Evolutionary conservation across 1,140 invertebrate species (phyloP).

Genomic region (Lineus longissimus): DNA sequence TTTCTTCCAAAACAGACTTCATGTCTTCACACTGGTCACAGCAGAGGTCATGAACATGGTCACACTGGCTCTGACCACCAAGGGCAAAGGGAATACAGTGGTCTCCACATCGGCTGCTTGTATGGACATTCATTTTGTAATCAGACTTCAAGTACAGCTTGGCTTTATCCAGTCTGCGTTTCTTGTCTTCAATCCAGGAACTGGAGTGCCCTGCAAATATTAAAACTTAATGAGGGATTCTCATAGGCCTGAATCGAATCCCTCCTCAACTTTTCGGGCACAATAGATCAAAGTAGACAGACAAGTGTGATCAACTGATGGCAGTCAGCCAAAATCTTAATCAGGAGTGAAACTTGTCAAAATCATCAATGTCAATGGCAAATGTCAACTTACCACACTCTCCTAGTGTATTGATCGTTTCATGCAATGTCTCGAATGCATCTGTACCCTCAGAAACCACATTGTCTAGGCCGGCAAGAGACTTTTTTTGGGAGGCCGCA

Average conservation of each 20-base stretch:
- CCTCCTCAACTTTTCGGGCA: too few species aligned
- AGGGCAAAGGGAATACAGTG: neutral
- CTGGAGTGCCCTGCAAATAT: too few species aligned
- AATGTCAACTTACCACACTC: neutral
- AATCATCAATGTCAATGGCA: neutral
- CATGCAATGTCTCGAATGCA: neutral
- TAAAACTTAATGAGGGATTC: too few species aligned
- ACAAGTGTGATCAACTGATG: neutral
- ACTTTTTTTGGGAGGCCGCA: slow-evolving; percentile 1
- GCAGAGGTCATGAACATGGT: neutral
- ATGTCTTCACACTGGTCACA: neutral
- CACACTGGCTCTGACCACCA: neutral
- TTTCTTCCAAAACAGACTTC: neutral
- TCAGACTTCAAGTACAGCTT: too few species aligned
- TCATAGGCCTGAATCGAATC: too few species aligned
- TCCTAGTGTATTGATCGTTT: neutral
- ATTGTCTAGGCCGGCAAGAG: neutral
- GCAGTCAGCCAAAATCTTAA: neutral
- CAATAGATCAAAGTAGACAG: too few species aligned
- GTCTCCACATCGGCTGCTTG: too few species aligned
- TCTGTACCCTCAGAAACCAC: neutral
- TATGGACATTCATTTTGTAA: too few species aligned
- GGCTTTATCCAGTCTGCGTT: too few species aligned
- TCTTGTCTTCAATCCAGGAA: too few species aligned
- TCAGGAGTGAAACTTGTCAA: neutral